phyloP scores from a whole-genome alignment of 2,113 vertebrate genomes.

The Oryzias curvinotus region DNA sequence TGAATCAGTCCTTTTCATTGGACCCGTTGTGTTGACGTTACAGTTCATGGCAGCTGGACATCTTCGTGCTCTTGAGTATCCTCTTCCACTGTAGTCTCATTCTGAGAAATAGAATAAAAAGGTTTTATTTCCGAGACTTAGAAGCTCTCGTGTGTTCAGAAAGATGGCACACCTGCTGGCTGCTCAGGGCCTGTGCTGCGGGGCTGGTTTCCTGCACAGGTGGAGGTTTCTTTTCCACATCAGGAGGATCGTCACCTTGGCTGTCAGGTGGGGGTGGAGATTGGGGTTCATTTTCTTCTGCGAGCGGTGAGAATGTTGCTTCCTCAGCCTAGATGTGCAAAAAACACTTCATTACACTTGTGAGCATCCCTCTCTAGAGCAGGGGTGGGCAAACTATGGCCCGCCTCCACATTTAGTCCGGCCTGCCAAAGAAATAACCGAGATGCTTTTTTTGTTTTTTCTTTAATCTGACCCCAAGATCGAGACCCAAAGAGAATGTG shows the following conservation, averaged over 20 bases:
- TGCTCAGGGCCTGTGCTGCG: neutral
- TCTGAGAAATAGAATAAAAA: too few relatives aligned
- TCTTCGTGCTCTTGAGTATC: too few relatives aligned
- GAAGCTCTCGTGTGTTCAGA: neutral
- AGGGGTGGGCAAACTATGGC: neutral
- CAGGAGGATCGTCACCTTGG: neutral
- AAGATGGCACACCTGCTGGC: constrained; percentile 7
- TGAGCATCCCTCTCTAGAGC: neutral
- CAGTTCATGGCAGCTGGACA: too few relatives aligned
- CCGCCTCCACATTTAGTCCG: neutral
- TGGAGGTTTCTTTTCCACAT: neutral
- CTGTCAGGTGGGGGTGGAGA: neutral
- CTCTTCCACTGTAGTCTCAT: too few relatives aligned
- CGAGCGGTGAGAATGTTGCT: neutral
- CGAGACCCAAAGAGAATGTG: too few relatives aligned
- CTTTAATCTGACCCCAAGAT: too few relatives aligned
- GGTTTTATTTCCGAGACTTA: too few relatives aligned
- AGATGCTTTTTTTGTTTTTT: too few relatives aligned
- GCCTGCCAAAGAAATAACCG: too few relatives aligned
- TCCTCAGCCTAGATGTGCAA: neutral
- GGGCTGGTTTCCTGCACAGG: constrained; percentile 45
- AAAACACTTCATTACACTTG: neutral
- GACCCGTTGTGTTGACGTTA: too few relatives aligned
- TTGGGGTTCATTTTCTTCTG: neutral
- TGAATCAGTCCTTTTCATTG: too few relatives aligned